phyloP scores from a whole-genome alignment of 1,140 invertebrate species.

The Triops cancriformis region DNA sequence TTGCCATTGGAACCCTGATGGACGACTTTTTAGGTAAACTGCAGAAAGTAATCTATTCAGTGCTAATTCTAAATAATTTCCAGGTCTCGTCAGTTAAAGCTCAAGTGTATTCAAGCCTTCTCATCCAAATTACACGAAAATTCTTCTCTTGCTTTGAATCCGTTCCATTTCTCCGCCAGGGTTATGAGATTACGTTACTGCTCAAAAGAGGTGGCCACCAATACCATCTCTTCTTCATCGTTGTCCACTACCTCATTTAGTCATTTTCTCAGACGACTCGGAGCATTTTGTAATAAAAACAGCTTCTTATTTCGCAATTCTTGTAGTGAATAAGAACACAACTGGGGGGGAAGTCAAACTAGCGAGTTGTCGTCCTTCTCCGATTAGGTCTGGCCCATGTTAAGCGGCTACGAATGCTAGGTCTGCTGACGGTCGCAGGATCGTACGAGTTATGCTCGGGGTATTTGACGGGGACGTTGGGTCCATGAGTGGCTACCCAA shows the following conservation, averaged over 20 bases:
- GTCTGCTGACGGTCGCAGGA: background rate
- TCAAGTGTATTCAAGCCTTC: slow-evolving; percentile 7
- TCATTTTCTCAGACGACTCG: too few species aligned
- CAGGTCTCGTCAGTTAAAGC: slow-evolving; percentile 32
- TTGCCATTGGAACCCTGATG: slow-evolving; percentile 97
- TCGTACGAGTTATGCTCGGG: slow-evolving; percentile 20
- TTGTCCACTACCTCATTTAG: too few species aligned
- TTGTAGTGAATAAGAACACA: background rate
- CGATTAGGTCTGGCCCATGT: background rate
- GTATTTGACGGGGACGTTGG: slow-evolving; percentile 23
- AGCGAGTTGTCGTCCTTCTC: background rate
- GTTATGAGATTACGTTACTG: background rate
- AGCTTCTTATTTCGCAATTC: background rate
- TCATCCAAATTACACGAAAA: background rate
- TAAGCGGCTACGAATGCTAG: background rate
- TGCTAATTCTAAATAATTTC: slow-evolving; percentile 34
- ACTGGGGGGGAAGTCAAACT: background rate
- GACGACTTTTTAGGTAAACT: slow-evolving; percentile 80
- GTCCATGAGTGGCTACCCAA: slow-evolving; percentile 23
- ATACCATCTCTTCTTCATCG: too few species aligned
- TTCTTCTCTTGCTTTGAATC: background rate
- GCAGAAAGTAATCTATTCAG: background rate
- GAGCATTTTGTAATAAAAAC: too few species aligned
- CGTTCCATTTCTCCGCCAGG: background rate
- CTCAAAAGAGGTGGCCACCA: too few species aligned